phyloP scores from a whole-genome alignment of 2,113 vertebrate genomes.

The Sinocyclocheilus anshuiensis region DNA sequence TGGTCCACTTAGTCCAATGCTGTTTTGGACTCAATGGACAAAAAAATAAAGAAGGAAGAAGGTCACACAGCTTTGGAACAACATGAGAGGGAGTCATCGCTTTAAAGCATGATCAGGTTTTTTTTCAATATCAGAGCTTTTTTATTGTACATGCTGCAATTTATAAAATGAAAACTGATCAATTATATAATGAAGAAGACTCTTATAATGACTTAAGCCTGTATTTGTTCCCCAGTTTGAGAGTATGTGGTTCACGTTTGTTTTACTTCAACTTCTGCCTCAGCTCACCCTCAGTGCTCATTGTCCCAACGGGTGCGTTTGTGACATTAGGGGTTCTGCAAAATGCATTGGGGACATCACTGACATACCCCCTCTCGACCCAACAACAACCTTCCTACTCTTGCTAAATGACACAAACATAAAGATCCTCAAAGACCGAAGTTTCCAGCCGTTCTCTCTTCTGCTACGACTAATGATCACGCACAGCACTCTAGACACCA shows the following conservation, averaged over 20 bases:
- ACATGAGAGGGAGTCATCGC: too few relatives aligned
- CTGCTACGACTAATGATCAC: conserved; percentile 77
- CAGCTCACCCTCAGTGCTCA: background rate
- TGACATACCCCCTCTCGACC: conserved; percentile 62
- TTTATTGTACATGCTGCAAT: background rate
- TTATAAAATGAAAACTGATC: background rate
- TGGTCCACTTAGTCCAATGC: background rate
- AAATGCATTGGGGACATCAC: conserved; percentile 62
- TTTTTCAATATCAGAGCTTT: background rate
- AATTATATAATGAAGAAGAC: background rate
- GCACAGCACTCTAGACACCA: conserved; percentile 72
- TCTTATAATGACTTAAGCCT: background rate
- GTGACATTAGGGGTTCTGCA: background rate
- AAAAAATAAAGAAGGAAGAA: background rate
- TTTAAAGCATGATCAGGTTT: too few relatives aligned
- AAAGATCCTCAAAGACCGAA: conserved; percentile 66
- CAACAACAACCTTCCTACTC: conserved; percentile 58
- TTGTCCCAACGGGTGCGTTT: conserved; percentile 66
- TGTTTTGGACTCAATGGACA: background rate
- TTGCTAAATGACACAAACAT: conserved; percentile 63
- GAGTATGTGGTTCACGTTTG: conserved; percentile 46
- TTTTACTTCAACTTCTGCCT: conserved; percentile 56
- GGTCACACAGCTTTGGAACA: background rate
- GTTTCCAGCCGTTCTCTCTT: conserved; percentile 70
- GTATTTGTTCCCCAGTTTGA: conserved; percentile 28